Evolutionary conservation across 2,797 vertebrate species (phyloP).

Genomic region (Argya squamiceps): DNA sequence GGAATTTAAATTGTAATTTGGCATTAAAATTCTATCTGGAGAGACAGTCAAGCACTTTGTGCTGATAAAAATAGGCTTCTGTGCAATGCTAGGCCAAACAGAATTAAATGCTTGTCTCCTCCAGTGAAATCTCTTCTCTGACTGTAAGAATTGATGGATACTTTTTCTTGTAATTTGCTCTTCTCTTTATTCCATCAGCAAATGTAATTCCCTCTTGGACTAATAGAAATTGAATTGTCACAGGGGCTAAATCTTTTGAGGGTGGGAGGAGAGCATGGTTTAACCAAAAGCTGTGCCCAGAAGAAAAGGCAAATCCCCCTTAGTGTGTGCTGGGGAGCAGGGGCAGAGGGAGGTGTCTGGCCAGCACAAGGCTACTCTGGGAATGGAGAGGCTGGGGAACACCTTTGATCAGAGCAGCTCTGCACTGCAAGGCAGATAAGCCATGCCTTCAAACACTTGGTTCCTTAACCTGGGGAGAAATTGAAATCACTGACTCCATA

Average conservation of each 20-base stretch:
- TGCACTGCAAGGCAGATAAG: background rate
- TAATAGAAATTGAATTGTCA: background rate
- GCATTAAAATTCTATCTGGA: background rate
- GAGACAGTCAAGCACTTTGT: background rate
- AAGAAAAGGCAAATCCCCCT: background rate
- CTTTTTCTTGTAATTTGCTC: background rate
- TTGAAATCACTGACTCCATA: background rate
- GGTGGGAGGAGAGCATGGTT: background rate
- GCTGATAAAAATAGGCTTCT: background rate
- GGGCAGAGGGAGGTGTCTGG: background rate
- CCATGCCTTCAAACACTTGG: background rate
- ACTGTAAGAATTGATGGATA: background rate
- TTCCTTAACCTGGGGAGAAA: background rate
- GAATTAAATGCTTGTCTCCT: background rate
- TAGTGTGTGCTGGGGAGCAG: background rate
- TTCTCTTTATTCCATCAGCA: background rate
- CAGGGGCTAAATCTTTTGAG: background rate
- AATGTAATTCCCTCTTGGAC: background rate
- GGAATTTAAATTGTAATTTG: slow-evolving; percentile 27
- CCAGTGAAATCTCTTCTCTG: background rate
- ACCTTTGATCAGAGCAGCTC: background rate
- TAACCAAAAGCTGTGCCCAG: background rate
- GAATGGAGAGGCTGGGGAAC: background rate
- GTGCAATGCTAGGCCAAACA: background rate
- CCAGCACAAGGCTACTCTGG: background rate